Conservation (phyloP, 2,888 invertebrate species). For the Mermis nigrescens region DNA sequence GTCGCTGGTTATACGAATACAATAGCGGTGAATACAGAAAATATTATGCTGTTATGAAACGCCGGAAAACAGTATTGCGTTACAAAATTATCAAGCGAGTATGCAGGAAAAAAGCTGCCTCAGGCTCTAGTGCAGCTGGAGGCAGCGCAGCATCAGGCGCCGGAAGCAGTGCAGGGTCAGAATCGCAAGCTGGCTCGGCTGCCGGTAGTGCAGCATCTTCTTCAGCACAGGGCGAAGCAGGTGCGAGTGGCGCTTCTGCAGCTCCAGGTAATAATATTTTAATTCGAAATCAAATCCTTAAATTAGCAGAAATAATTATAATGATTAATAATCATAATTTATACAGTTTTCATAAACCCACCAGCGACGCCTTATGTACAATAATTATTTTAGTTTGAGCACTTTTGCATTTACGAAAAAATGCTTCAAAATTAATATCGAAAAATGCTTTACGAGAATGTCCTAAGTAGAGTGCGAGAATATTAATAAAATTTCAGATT, state of each 20-base stretch:
- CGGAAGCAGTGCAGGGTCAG: background rate
- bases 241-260: background rate
- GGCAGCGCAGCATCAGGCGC: background rate
- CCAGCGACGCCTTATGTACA: too few species aligned
- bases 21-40: background rate
- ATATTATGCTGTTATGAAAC: background rate
- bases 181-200: background rate
- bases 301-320: too few species aligned
- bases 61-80: background rate
- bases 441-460: too few species aligned
- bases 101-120: background rate
- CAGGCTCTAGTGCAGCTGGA: background rate
- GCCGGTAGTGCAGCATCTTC: background rate
- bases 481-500: too few species aligned
- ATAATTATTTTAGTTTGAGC: too few species aligned
- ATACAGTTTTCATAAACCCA: too few species aligned
- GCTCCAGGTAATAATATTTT: too few species aligned
- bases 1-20: background rate
- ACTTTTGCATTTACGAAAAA: too few species aligned
- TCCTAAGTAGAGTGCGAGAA: too few species aligned
- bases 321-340: too few species aligned
- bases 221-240: background rate
- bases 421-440: too few species aligned
- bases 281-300: too few species aligned
- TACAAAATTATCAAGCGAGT: background rate